Conservation (phyloP, 2,797 vertebrate genomes). For the Sebastes elongatus region DNA sequence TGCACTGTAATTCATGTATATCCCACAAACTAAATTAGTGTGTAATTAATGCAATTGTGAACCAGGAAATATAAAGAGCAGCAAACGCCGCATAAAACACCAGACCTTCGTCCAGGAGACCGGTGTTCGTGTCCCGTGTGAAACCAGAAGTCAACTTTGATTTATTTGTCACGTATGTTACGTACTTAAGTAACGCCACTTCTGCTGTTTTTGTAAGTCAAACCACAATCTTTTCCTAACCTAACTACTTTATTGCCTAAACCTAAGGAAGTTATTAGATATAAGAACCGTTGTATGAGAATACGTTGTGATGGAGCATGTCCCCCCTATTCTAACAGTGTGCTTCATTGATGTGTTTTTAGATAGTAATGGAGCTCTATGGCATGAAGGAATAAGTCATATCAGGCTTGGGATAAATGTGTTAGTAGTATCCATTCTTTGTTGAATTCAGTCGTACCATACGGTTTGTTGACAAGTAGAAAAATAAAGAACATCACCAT, state of each 20-base stretch:
- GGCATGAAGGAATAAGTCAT: neutral
- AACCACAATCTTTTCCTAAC: rapidly evolving
- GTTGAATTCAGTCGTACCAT: neutral
- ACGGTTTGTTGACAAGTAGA: neutral
- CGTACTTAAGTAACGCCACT: too few species aligned
- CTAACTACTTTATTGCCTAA: too few species aligned
- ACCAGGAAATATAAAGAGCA: too few species aligned
- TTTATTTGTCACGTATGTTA: rapidly evolving
- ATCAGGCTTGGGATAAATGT: neutral
- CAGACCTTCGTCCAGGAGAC: too few species aligned
- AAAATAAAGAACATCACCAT: neutral
- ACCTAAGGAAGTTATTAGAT: too few species aligned
- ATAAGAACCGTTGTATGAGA: too few species aligned
- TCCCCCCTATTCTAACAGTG: neutral
- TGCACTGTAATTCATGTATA: too few species aligned
- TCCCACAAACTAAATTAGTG: rapidly evolving
- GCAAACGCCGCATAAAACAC: too few species aligned
- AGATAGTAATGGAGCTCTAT: neutral
- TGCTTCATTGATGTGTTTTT: neutral
- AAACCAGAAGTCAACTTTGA: too few species aligned
- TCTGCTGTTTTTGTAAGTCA: rapidly evolving
- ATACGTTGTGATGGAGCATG: rapidly evolving
- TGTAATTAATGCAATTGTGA: rapidly evolving
- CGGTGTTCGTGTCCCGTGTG: rapidly evolving
- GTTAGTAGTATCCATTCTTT: neutral